Evolutionary conservation across 2,797 vertebrate species (phyloP), one percentile per base, ranked within the genome.

Genomic region (Microctenopoma steveboyesi): DNA sequence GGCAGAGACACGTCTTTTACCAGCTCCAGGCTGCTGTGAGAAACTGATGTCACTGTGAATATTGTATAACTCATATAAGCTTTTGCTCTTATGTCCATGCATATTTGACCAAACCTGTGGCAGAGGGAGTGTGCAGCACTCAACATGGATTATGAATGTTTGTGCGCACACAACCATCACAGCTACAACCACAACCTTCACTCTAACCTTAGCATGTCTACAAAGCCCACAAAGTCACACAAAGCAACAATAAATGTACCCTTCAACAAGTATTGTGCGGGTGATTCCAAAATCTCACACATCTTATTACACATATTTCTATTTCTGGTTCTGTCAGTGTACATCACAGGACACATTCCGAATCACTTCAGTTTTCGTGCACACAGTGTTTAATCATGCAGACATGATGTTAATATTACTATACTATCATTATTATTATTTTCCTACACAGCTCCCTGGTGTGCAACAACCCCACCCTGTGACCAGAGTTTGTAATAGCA

Each of bases 21-120:
- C 43, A 42, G 56, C 45, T 27, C 30, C 52, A 5, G 43, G 51
- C 30, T 22, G 42, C 25, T 15, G 50, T 15, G 71, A 79, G 76
- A 64, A 74, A 54, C 28, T 56, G 54, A 40, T 53, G 57, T 35
- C 22, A 42, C 53, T 69, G 50, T 88, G 67, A 88, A 84, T 85
- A 63, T 86, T 89, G 52, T 5, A 86, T 72, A 33, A 72, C 10
- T 59, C 46, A 22, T 82, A 79, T 83, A 79, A 52, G 65, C 72
- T 62, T 70, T 48, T 40, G 39, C 79, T 79, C 69, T 78, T 78
- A 85, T 81, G 55, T 75, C 33, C 55, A 74, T 83, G 48, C 70
- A 88, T 84, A 84, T 82, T 81, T 83, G 69, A 90, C 82, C 55
- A 52, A 75, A 73, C 14, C 47, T 35, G 49, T 30, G 50, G 45